phyloP scores from a whole-genome alignment of 2,113 vertebrate species.

The Forbesichthys papilliferus region DNA sequence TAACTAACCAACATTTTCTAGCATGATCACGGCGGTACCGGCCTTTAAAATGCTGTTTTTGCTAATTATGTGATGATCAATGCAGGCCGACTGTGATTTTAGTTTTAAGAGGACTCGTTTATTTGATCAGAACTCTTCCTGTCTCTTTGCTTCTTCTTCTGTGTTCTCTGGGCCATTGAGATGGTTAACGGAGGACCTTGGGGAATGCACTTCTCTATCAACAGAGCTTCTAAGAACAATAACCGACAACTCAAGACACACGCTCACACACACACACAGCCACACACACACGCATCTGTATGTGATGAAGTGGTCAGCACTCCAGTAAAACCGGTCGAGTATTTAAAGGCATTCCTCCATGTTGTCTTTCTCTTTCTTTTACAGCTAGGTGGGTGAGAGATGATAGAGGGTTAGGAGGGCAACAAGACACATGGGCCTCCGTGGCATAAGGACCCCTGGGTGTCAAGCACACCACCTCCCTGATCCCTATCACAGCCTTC shows the following conservation, averaged over 20 bases:
- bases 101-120: neutral
- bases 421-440: slow-evolving; percentile 24
- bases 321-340: slow-evolving; percentile 64
- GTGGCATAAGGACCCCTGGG: slow-evolving; percentile 18
- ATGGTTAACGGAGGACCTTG: slow-evolving; percentile 40
- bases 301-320: slow-evolving; percentile 64
- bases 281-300: slow-evolving; percentile 53
- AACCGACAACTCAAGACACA: slow-evolving; percentile 49
- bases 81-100: no score
- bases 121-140: slow-evolving; percentile 38
- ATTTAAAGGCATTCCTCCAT: slow-evolving; percentile 70
- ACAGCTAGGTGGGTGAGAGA: slow-evolving; percentile 52
- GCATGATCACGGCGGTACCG: no score
- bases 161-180: slow-evolving; percentile 22
- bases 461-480: slow-evolving; percentile 40
- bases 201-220: slow-evolving; percentile 33
- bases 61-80: no score
- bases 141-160: slow-evolving; percentile 16
- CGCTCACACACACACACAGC: slow-evolving; percentile 6
- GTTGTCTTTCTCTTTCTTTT: slow-evolving; percentile 34
- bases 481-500: slow-evolving; percentile 56
- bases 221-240: slow-evolving; percentile 50
- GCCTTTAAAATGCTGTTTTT: no score
- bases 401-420: slow-evolving; percentile 48
- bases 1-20: no score